These are phyloP conservation scores for Caprella mutica DNA, from an alignment of 2,888 invertebrate species.

Conservation along the genomic window DNA sequence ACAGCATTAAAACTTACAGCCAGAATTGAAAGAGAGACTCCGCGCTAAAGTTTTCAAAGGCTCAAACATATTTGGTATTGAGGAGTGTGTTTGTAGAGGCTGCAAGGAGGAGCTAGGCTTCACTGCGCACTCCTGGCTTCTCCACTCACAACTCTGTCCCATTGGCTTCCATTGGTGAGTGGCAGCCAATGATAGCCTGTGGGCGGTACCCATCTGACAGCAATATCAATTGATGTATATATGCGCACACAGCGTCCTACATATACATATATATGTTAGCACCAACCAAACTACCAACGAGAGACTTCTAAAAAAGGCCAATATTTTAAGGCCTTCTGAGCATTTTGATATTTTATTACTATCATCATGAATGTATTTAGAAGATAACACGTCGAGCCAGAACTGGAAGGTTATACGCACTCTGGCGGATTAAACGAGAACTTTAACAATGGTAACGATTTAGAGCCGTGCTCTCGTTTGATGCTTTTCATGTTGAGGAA, in stretches of 20 bases:
- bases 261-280: conserved; percentile 2
- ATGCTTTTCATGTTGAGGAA: no score
- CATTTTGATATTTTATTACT: conserved; percentile 31
- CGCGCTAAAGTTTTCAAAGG: conserved; percentile 29
- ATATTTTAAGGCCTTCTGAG: conserved; percentile 22
- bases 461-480: no score
- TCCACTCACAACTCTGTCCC: conserved; percentile 14
- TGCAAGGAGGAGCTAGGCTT: conserved; percentile 17
- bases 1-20: conserved; percentile 33
- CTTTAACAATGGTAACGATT: conserved; percentile 10
- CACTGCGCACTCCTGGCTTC: conserved; percentile 8
- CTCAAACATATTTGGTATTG: conserved; percentile 33
- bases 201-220: conserved; percentile 1
- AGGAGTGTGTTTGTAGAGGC: conserved; percentile 14
- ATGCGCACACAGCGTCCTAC: no score
- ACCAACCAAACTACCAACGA: conserved; percentile 1
- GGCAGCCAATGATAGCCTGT: conserved; percentile 1
- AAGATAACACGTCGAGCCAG: conserved; percentile 25
- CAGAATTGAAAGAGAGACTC: conserved; percentile 32
- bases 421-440: conserved; percentile 4
- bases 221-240: no score
- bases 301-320: conserved; percentile 29
- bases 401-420: conserved; percentile 12
- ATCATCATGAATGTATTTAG: conserved; percentile 32
- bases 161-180: neutral